A percentile compares a stretch with the other conserved stretches of the same genome.
phyloP scores from a whole-genome alignment of 2,888 invertebrate species.

The Pemphredon lugubris region DNA sequence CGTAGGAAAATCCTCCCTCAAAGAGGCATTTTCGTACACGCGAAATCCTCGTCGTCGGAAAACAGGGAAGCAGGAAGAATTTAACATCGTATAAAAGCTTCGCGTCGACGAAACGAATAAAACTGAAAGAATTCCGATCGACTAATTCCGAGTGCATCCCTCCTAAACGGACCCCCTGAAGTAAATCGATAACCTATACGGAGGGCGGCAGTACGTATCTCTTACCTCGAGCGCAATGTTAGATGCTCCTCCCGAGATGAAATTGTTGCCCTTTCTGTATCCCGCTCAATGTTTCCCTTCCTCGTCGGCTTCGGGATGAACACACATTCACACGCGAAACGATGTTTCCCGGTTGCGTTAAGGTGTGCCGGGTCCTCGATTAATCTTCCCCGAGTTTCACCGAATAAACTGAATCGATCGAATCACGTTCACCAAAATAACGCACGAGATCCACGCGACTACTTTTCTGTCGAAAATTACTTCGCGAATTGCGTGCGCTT shows the following conservation, averaged over 20 bases:
- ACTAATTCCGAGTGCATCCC: constrained; percentile 34
- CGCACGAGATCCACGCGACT: not conserved
- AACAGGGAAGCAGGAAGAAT: too few relatives aligned
- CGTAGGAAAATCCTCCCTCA: too few relatives aligned
- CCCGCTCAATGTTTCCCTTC: not conserved
- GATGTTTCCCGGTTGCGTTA: constrained; percentile 1
- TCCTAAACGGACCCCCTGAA: constrained; percentile 17
- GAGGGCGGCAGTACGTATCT: constrained; percentile 36
- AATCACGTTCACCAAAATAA: not conserved
- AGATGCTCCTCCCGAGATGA: constrained; percentile 18
- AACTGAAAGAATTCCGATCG: constrained; percentile 6
- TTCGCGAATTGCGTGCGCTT: not conserved
- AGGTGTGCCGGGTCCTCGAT: constrained; percentile 38
- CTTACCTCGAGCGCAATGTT: constrained; percentile 39
- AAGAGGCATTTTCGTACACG: too few relatives aligned
- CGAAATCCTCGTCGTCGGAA: too few relatives aligned
- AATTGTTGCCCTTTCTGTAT: too few relatives aligned
- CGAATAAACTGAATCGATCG: not conserved
- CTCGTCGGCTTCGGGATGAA: not conserved
- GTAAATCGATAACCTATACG: constrained; percentile 58
- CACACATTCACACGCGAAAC: constrained; percentile 34
- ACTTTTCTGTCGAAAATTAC: not conserved
- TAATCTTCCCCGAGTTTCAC: not conserved
- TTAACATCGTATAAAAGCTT: too few relatives aligned
- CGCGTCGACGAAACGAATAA: too few relatives aligned